phyloP scores from a whole-genome alignment of 2,888 invertebrate genomes.

The Cantharis rufa region DNA sequence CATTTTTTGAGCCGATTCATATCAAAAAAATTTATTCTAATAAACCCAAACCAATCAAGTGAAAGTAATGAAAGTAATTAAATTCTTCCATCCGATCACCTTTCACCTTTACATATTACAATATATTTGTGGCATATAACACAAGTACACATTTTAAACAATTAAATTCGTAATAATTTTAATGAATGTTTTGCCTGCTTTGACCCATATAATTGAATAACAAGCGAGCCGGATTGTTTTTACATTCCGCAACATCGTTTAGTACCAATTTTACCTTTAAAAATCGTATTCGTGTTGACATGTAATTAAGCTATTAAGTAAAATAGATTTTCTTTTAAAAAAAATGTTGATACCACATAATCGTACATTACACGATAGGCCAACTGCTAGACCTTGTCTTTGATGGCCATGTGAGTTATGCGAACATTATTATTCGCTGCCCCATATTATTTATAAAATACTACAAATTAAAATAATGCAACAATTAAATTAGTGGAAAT shows the following conservation, averaged over 20 bases:
- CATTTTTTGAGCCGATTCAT: no score
- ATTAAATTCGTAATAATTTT: neutral
- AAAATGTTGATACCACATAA: neutral
- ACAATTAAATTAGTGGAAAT: neutral
- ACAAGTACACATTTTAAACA: neutral
- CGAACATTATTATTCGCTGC: neutral
- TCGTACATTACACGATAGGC: neutral
- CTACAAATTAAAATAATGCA: neutral
- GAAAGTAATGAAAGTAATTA: neutral
- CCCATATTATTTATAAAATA: neutral
- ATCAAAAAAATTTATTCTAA: no score
- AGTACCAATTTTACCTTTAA: neutral
- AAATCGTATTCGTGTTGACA: neutral
- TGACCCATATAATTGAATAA: neutral
- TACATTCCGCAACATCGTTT: neutral
- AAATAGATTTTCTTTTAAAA: neutral
- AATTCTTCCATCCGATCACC: neutral
- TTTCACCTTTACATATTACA: neutral
- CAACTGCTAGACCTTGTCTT: neutral
- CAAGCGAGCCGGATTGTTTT: neutral
- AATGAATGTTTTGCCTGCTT: neutral
- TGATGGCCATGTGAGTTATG: neutral
- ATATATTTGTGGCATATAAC: no score
- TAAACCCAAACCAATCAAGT: neutral
- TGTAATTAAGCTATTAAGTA: neutral